These are phyloP conservation scores for Agonopterix arenella DNA, from an alignment of 2,888 invertebrate genomes.

Conservation along the genomic window DNA sequence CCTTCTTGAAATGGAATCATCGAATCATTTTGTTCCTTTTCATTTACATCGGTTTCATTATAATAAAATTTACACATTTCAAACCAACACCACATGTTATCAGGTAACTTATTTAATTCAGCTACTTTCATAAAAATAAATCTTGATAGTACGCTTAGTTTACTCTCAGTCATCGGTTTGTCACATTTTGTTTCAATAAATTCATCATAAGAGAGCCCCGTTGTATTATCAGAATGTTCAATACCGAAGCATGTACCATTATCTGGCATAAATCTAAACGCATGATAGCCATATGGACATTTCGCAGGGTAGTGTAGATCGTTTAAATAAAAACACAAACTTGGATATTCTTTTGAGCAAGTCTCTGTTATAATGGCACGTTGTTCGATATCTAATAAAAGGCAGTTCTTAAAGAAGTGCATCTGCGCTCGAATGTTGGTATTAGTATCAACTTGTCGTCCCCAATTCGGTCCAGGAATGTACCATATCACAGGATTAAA, in stretches of 20 bases:
- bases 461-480: slow-evolving; percentile 68
- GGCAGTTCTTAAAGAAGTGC: slow-evolving; percentile 43
- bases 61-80: slow-evolving; percentile 5
- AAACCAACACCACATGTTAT: slow-evolving; percentile 56
- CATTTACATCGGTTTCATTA: background rate
- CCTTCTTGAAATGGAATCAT: slow-evolving; percentile 22
- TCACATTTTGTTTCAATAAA: slow-evolving; percentile 39
- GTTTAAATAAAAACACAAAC: slow-evolving; percentile 57
- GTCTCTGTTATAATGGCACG: slow-evolving; percentile 35
- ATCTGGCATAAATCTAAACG: slow-evolving; percentile 47
- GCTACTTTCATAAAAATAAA: slow-evolving; percentile 55
- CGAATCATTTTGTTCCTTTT: background rate
- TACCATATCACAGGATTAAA: slow-evolving; percentile 63
- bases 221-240: slow-evolving; percentile 28
- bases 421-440: slow-evolving; percentile 24
- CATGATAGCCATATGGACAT: slow-evolving; percentile 55
- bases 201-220: slow-evolving; percentile 36
- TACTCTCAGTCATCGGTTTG: slow-evolving; percentile 38
- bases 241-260: slow-evolving; percentile 55
- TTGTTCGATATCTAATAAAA: slow-evolving; percentile 42
- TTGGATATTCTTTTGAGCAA: slow-evolving; percentile 46
- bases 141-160: slow-evolving; percentile 28
- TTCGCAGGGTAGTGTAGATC: slow-evolving; percentile 44
- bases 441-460: slow-evolving; percentile 18
- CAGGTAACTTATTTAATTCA: slow-evolving; percentile 26